A percentile compares a stretch with the other conserved stretches of the same genome.
phyloP scores from a whole-genome alignment of 1,140 invertebrate genomes.

The Drosophila ogumai region DNA sequence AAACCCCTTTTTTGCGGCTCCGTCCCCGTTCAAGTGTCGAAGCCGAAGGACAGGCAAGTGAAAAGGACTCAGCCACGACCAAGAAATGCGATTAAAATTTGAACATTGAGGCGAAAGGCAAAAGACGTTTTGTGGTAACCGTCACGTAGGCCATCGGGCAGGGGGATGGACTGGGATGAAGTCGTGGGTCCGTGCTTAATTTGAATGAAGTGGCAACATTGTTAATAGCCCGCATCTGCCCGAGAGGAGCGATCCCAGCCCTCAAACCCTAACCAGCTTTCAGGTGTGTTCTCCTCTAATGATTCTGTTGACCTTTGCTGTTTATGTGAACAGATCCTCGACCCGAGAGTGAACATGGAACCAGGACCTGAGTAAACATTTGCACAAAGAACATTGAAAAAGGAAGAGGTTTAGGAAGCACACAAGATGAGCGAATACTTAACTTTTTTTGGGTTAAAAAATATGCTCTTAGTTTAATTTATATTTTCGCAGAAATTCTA shows the following conservation, averaged over 20 bases:
- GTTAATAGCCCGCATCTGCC: conserved; percentile 62
- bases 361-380: conserved; percentile 22
- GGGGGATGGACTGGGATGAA: neutral
- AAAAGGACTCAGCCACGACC: conserved; percentile 52
- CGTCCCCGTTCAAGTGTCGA: conserved; percentile 13
- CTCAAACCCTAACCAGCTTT: conserved; percentile 19
- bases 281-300: conserved; percentile 36
- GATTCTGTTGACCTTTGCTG: conserved; percentile 70
- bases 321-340: conserved; percentile 49
- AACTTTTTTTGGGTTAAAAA: neutral
- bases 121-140: conserved; percentile 62
- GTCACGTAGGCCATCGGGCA: conserved; percentile 42
- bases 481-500: neutral
- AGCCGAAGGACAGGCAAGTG: conserved; percentile 45
- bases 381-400: conserved; percentile 10
- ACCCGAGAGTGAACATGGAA: conserved; percentile 20
- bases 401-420: too few relatives aligned
- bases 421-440: neutral
- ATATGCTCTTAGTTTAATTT: too few relatives aligned
- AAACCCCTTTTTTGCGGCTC: conserved; percentile 52
- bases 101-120: conserved; percentile 69
- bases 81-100: conserved; percentile 82
- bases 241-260: neutral
- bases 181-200: conserved; percentile 60
- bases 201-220: conserved; percentile 79